Conservation (phyloP, 2,797 vertebrate species). For the Sorex maritimensis region DNA sequence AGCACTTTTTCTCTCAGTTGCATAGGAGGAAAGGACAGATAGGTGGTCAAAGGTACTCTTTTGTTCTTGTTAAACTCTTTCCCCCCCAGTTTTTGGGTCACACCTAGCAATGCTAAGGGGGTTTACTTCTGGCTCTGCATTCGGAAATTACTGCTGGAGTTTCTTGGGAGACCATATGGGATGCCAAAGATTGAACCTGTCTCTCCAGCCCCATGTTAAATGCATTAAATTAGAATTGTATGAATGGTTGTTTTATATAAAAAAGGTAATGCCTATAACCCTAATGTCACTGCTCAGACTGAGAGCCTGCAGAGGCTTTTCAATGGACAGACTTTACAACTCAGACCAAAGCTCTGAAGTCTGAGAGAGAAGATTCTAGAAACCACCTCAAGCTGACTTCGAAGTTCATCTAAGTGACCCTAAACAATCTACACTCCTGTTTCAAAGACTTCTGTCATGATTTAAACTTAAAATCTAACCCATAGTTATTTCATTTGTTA, state of each 20-base stretch:
- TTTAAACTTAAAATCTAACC: not conserved
- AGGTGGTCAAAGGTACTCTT: conserved; percentile 75
- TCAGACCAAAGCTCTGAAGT: conserved; percentile 58
- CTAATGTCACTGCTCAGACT: conserved; percentile 56
- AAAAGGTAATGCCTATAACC: conserved; percentile 63
- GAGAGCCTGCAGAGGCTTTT: conserved; percentile 55
- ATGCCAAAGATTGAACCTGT: too few species aligned
- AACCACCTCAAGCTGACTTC: not conserved
- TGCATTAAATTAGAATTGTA: conserved; percentile 39
- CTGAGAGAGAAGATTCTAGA: conserved; percentile 27
- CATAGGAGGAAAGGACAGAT: conserved; percentile 65
- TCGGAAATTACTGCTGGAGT: too few species aligned
- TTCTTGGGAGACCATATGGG: too few species aligned
- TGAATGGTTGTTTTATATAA: conserved; percentile 26
- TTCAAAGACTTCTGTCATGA: not conserved
- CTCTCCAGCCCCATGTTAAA: too few species aligned
- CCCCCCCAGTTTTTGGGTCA: too few species aligned
- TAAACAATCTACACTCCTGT: not conserved
- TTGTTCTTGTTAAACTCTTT: conserved; percentile 73
- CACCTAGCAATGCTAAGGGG: too few species aligned
- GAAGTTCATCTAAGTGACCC: not conserved
- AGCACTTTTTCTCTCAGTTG: conserved; percentile 41
- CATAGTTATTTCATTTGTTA: not conserved
- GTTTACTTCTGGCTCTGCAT: too few species aligned
- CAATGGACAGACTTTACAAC: conserved; percentile 74